A percentile compares a stretch with the other conserved stretches of the same genome.
Conservation (phyloP, 30 jellyfish, hydroid and myxozoan species). For the Nemopilema nomurai region DNA sequence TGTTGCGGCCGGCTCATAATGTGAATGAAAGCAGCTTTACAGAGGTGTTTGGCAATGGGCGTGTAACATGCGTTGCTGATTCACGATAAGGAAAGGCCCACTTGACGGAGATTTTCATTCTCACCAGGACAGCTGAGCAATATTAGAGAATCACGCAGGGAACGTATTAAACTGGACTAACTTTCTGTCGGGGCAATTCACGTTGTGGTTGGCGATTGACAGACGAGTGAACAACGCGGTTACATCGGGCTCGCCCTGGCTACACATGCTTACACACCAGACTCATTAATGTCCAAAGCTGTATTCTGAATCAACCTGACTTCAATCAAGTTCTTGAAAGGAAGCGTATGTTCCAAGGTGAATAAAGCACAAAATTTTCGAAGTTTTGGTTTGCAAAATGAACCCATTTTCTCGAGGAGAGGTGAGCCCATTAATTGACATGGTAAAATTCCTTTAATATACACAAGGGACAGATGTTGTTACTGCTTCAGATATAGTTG, state of each 20-base stretch:
- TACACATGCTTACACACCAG: not conserved
- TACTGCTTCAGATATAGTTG: not conserved
- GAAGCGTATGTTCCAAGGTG: not conserved
- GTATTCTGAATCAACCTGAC: not conserved
- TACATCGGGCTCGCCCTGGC: not conserved
- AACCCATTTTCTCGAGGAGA: conserved; percentile 46
- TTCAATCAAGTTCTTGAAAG: not conserved
- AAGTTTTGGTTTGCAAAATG: not conserved
- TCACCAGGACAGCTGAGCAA: not conserved
- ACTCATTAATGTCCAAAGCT: not conserved
- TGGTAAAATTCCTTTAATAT: too few relatives aligned
- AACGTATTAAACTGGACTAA: not conserved
- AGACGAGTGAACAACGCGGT: conserved; percentile 35
- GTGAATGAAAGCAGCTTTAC: too few relatives aligned
- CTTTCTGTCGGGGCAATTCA: not conserved
- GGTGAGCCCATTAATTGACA: not conserved
- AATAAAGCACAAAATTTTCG: too few relatives aligned
- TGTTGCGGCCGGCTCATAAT: too few relatives aligned
- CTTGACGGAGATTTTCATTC: not conserved
- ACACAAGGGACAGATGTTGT: too few relatives aligned
- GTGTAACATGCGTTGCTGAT: too few relatives aligned
- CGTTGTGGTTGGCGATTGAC: conserved; percentile 5
- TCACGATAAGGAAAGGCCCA: not conserved
- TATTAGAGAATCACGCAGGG: not conserved
- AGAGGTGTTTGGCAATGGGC: too few relatives aligned